These are phyloP conservation scores for Junco hyemalis DNA, from an alignment of 2,113 vertebrate genomes.

Conservation along the genomic window DNA sequence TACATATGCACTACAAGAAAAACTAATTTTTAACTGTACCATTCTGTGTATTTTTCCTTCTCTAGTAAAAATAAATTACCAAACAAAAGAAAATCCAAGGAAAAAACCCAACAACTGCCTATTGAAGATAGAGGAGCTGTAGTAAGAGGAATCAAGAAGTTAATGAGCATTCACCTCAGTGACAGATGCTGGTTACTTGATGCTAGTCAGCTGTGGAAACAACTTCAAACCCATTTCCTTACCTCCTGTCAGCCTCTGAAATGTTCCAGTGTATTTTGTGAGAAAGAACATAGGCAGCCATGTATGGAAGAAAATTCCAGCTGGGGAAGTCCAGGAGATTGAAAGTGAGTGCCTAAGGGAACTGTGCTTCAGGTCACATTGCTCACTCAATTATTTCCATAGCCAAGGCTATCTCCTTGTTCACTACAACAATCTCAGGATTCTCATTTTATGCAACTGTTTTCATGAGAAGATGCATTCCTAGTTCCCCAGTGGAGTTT, in stretches of 20 bases:
- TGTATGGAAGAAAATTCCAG: not conserved
- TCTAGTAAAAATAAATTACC: not conserved
- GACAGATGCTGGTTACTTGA: not conserved
- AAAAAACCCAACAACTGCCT: not conserved
- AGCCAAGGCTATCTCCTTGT: not conserved
- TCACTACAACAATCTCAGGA: fast-evolving
- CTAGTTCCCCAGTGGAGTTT: not conserved
- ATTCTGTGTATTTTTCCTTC: not conserved
- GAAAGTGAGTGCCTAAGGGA: not conserved
- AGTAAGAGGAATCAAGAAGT: not conserved
- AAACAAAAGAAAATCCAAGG: not conserved
- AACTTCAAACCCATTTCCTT: not conserved
- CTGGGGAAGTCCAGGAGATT: not conserved
- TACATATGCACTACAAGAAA: not conserved
- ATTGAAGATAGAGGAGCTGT: not conserved
- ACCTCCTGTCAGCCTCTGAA: not conserved
- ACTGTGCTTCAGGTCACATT: not conserved
- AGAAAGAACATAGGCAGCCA: not conserved
- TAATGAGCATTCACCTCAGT: not conserved
- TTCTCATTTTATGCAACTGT: not conserved
- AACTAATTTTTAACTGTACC: not conserved
- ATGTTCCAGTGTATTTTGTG: not conserved
- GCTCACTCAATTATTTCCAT: not conserved
- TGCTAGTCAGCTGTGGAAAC: not conserved
- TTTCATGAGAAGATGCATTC: not conserved